Conservation (phyloP, 1,140 invertebrate species). For the Cydia strobilella region DNA sequence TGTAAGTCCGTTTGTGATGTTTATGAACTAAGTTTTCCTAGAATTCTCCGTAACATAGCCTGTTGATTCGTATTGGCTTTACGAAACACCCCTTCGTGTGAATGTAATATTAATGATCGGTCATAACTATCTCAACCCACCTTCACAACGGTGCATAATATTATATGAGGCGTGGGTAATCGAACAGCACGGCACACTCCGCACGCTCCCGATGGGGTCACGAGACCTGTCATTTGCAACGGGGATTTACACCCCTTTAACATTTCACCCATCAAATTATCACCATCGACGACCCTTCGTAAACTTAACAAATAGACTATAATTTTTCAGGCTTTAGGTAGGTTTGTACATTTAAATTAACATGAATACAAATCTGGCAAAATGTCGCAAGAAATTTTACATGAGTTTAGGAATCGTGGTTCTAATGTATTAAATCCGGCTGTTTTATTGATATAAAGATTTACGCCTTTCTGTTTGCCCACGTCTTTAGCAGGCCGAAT, state of each 20-base stretch:
- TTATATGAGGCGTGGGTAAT: slow-evolving; percentile 41
- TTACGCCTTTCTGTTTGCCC: slow-evolving; percentile 20
- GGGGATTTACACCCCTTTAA: slow-evolving; percentile 63
- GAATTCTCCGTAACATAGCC: background rate
- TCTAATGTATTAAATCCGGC: background rate
- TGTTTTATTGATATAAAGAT: slow-evolving; percentile 13
- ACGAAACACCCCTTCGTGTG: background rate
- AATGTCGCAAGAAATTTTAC: background rate
- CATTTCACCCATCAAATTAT: slow-evolving; percentile 62
- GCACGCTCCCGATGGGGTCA: slow-evolving; percentile 49
- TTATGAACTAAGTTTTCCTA: background rate
- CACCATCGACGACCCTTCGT: slow-evolving; percentile 41
- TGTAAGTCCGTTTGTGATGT: background rate
- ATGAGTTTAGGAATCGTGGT: background rate
- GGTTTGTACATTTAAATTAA: slow-evolving; percentile 14
- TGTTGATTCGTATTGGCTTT: slow-evolving; percentile 1
- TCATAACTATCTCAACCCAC: background rate
- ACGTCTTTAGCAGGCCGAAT: slow-evolving; percentile 15
- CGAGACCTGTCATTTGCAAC: slow-evolving; percentile 65
- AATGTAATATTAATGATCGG: slow-evolving; percentile 24
- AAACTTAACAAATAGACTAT: slow-evolving; percentile 53
- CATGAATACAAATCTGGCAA: slow-evolving; percentile 3
- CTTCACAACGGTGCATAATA: slow-evolving; percentile 46
- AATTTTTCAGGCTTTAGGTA: slow-evolving; percentile 49
- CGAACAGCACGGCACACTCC: slow-evolving; percentile 19